A percentile compares a stretch with the other conserved stretches of the same genome.
phyloP scores from a whole-genome alignment of 2,888 invertebrate genomes.

The Stenchaetothrips biformis region DNA sequence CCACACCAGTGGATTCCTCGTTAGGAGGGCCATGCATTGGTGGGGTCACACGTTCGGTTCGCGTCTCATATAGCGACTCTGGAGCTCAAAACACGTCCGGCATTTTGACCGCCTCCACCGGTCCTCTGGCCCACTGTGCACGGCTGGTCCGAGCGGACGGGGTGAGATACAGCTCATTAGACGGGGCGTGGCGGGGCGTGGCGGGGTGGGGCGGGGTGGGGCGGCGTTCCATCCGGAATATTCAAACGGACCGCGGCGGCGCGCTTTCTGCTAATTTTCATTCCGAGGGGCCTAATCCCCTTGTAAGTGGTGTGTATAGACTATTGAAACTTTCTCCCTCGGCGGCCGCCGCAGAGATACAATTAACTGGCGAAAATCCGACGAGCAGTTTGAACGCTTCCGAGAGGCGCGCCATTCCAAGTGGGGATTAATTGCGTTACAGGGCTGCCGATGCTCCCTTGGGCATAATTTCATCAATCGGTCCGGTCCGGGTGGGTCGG shows the following conservation, averaged over 20 bases:
- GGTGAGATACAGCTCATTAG: too few relatives aligned
- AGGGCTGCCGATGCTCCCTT: background rate
- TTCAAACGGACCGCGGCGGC: background rate
- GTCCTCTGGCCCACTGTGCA: too few relatives aligned
- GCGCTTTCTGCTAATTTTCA: background rate
- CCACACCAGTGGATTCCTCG: too few relatives aligned
- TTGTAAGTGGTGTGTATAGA: background rate
- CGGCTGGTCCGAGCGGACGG: too few relatives aligned
- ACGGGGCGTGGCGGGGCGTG: too few relatives aligned
- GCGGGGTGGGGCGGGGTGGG: too few relatives aligned
- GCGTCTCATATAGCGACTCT: too few relatives aligned
- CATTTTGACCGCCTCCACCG: too few relatives aligned
- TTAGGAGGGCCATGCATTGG: too few relatives aligned
- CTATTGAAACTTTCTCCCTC: constrained; percentile 7
- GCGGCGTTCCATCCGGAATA: too few relatives aligned
- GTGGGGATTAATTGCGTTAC: constrained; percentile 12
- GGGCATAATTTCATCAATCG: constrained; percentile 24
- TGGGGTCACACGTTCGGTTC: too few relatives aligned
- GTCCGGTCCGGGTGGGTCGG: background rate
- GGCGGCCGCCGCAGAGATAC: constrained; percentile 1
- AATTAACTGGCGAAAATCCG: constrained; percentile 15
- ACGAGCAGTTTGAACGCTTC: background rate
- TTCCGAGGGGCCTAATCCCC: background rate
- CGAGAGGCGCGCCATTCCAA: background rate
- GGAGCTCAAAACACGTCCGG: too few relatives aligned